A percentile compares a stretch with the other conserved stretches of the same genome.
These are phyloP conservation scores for Oreotragus oreotragus DNA, from an alignment of 2,113 vertebrate genomes.

Conservation along the genomic window DNA sequence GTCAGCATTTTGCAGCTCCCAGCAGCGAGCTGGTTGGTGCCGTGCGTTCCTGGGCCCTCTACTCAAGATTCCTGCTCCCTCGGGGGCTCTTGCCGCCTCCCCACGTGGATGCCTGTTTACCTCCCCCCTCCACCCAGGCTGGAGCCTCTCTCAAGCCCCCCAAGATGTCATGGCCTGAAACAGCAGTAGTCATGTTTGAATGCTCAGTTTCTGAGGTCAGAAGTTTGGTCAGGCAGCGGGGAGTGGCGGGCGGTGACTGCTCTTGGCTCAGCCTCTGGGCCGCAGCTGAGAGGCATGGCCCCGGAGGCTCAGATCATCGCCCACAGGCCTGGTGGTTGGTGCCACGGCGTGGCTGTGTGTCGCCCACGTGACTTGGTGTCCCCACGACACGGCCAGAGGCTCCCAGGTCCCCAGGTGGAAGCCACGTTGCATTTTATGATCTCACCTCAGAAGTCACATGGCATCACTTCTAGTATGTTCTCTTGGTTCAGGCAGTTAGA, in stretches of 20 bases:
- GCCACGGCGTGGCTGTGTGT: not conserved
- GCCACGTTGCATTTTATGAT: not conserved
- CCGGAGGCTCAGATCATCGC: not conserved
- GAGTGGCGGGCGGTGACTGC: not conserved
- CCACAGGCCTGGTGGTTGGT: not conserved
- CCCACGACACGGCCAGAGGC: not conserved
- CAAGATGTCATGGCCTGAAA: not conserved
- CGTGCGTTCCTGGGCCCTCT: not conserved
- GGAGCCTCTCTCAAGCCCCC: not conserved
- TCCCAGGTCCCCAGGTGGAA: not conserved
- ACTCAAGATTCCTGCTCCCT: not conserved
- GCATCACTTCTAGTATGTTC: not conserved
- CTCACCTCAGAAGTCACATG: not conserved
- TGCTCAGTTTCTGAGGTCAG: not conserved
- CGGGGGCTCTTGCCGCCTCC: not conserved
- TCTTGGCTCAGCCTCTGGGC: not conserved
- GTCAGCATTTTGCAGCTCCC: not conserved
- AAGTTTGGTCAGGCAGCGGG: not conserved
- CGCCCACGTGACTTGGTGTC: not conserved
- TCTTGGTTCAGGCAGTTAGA: not conserved
- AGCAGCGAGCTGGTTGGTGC: not conserved
- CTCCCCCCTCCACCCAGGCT: not conserved
- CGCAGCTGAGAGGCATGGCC: not conserved
- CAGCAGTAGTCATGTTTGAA: not conserved
- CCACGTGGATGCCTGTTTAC: not conserved